phyloP scores from a whole-genome alignment of 2,888 invertebrate species.

The Hermodice carunculata region DNA sequence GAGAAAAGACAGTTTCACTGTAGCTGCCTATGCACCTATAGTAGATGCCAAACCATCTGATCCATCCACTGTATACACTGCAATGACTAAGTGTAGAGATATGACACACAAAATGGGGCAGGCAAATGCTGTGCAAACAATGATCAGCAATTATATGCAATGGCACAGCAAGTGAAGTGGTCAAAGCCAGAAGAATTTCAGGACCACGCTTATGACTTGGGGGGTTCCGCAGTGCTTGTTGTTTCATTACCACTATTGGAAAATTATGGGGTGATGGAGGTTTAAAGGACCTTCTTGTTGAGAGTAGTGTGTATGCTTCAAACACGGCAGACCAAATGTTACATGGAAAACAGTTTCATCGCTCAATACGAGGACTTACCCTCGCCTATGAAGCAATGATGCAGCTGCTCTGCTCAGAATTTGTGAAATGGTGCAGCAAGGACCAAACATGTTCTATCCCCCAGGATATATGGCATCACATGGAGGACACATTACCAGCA shows the following conservation, averaged over 20 bases:
- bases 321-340: conserved; percentile 6
- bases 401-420: not conserved
- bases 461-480: not conserved
- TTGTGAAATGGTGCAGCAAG: not conserved
- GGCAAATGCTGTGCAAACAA: conserved; percentile 2
- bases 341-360: conserved; percentile 6
- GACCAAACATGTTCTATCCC: not conserved
- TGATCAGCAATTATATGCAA: conserved; percentile 8
- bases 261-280: conserved; percentile 22
- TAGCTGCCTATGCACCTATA: conserved; percentile 4
- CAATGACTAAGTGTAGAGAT: conserved; percentile 9
- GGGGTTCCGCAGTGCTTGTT: conserved; percentile 4
- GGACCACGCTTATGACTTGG: not conserved
- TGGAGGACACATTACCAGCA: not conserved
- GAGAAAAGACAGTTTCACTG: not conserved
- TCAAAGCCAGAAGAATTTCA: not conserved
- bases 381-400: conserved; percentile 9
- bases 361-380: not conserved
- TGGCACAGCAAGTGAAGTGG: conserved; percentile 18
- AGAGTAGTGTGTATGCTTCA: conserved; percentile 13
- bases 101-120: conserved; percentile 7
- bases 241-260: not conserved
- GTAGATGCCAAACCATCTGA: conserved; percentile 16
- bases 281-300: conserved; percentile 5
- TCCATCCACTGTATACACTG: not conserved